Evolutionary conservation across 2,797 vertebrate species (phyloP).

Genomic region (Neostethus bicornis): DNA sequence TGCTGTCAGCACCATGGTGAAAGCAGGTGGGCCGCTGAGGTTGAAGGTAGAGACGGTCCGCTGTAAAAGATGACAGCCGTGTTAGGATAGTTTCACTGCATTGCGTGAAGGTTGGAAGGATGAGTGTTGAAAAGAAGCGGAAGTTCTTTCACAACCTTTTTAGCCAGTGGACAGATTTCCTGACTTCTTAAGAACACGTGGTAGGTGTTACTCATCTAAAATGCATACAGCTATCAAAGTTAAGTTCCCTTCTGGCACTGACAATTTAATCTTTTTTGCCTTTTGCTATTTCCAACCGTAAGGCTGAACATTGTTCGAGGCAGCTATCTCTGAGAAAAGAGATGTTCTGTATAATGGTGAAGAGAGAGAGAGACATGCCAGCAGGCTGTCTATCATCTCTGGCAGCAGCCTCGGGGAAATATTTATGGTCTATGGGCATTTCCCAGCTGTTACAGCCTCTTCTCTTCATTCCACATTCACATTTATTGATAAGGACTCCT

Average conservation of each 20-base stretch:
- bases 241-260: slow-evolving; percentile 25
- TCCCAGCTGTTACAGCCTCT: slow-evolving; percentile 39
- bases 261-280: slow-evolving; percentile 42
- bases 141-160: slow-evolving; percentile 11
- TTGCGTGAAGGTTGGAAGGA: slow-evolving; percentile 35
- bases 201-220: slow-evolving; percentile 22
- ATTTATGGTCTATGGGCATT: slow-evolving; percentile 50
- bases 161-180: slow-evolving; percentile 11
- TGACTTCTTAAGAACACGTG: slow-evolving; percentile 14
- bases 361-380: slow-evolving; percentile 27
- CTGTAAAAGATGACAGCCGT: slow-evolving; percentile 63
- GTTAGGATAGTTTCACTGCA: slow-evolving; percentile 48
- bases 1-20: slow-evolving; percentile 66
- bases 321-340: slow-evolving; percentile 37
- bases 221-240: slow-evolving; percentile 34
- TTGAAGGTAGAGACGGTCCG: slow-evolving; percentile 47
- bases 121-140: neutral
- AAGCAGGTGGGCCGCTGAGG: slow-evolving; percentile 61
- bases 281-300: slow-evolving; percentile 40
- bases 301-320: slow-evolving; percentile 29
- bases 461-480: slow-evolving; percentile 23
- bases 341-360: slow-evolving; percentile 35
- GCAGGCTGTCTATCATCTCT: slow-evolving; percentile 49
- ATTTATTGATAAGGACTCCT: slow-evolving; percentile 33
- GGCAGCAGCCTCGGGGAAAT: slow-evolving; percentile 46